These are phyloP conservation scores for Lemur catta DNA, from an alignment of 2,797 vertebrate genomes.

Conservation along the genomic window DNA sequence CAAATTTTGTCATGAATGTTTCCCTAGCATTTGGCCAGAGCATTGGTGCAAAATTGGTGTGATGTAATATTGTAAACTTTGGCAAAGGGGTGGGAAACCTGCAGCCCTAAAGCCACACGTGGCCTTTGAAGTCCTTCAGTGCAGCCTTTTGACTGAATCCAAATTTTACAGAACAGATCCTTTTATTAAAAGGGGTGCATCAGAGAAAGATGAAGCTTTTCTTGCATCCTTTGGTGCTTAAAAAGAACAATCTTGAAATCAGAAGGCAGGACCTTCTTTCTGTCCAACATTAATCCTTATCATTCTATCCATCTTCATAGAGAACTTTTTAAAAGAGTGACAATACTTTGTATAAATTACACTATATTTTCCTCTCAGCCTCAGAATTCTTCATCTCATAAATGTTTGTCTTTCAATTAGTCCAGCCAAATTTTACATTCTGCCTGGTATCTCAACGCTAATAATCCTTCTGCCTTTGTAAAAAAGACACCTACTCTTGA, in stretches of 20 bases:
- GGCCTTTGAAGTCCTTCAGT: no score
- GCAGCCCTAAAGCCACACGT: no score
- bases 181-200: no score
- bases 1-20: slow-evolving; percentile 20
- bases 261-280: background rate
- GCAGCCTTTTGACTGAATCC: no score
- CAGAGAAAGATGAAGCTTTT: no score
- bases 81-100: background rate
- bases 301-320: background rate
- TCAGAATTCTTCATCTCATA: background rate
- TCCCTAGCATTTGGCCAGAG: slow-evolving; percentile 24
- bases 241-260: no score
- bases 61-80: slow-evolving; percentile 32
- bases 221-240: no score
- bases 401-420: slow-evolving; percentile 12
- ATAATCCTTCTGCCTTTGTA: background rate
- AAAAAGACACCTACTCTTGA: background rate
- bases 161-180: no score
- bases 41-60: slow-evolving; percentile 41
- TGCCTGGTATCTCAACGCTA: background rate
- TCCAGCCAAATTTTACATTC: background rate
- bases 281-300: background rate
- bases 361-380: background rate
- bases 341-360: background rate
- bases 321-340: background rate